Evolutionary conservation across 1,140 invertebrate species (phyloP), one percentile per base, ranked within the genome.

Genomic region (Eupristina koningsbergeri): DNA sequence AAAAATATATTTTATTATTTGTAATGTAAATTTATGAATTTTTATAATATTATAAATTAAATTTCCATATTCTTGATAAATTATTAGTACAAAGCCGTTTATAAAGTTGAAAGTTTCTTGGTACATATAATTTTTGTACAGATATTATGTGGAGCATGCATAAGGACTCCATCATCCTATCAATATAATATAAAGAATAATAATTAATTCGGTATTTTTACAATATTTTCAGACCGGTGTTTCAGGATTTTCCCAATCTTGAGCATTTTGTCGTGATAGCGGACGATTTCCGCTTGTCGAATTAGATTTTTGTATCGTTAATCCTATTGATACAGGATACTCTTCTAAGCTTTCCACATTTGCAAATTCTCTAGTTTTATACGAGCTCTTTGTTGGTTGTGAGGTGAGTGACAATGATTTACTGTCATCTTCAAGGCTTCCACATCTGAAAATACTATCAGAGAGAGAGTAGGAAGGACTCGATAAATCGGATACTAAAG

Each of bases 401-500:
- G 17, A 34, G 31, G 2, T 71, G 17, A 64, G 76, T 0, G 75
- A 3, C 0, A 82, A 71, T 67, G 87, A 85, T 15, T 31, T 81
- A 22, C 86, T 89, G 34, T 85, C 89, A n/a, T 85, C 86, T 0
- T 85, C 86, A 5, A 88, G 88, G 76, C 88, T 90, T 1, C 63
- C 80, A 1, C 85, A 86, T 6, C 75, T 86, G 45, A 87, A 86
- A 34, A 87, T 84, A 29, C 83, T 88, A 26, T 89, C 88, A 15
- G 88, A 87, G n/a, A 88, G 88, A 0, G 89, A 89, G 53, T 90
- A 89, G 2, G 88, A 83, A 3, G 93, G 92, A 0, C 92, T 92
- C 1, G 92, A 91, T 17, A 93, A 41, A 80, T 93, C 90, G 0
- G 93, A 93, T 13, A 95, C 94, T 11, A 95, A 90, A 36, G 94